phyloP scores from a whole-genome alignment of 2,113 vertebrate genomes.

The Heliornis fulica region DNA sequence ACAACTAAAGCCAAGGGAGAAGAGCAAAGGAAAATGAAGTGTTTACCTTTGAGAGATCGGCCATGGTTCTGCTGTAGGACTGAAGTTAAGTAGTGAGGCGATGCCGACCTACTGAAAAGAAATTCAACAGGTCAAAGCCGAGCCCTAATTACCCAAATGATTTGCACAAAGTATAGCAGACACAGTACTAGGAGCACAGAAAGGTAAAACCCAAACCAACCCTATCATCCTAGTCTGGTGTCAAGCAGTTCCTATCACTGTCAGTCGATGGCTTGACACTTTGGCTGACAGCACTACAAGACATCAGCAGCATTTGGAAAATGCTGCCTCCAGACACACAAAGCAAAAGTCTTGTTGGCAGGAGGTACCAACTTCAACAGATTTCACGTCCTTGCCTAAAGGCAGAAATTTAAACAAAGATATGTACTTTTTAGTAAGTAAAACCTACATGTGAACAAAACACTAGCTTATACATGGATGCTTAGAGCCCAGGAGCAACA shows the following conservation, averaged over 20 bases:
- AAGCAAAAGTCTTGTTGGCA: not conserved
- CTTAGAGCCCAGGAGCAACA: not conserved
- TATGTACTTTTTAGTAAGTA: not conserved
- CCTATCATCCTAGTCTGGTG: not conserved
- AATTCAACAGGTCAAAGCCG: conserved; percentile 28
- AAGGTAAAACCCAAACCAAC: not conserved
- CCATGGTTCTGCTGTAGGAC: conserved; percentile 82
- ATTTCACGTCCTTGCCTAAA: not conserved
- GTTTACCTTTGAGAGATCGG: conserved; percentile 91
- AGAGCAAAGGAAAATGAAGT: not conserved
- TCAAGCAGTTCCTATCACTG: not conserved
- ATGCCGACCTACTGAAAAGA: conserved; percentile 86
- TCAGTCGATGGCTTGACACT: not conserved
- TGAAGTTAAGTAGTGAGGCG: conserved; percentile 87
- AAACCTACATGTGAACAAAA: not conserved
- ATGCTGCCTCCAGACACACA: not conserved
- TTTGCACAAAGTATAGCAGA: not conserved
- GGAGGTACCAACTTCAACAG: not conserved
- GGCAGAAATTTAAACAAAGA: not conserved
- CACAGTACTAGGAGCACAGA: not conserved
- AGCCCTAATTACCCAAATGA: not conserved
- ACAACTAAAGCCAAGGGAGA: not conserved
- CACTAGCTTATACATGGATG: not conserved
- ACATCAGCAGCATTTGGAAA: not conserved
- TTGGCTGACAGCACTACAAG: not conserved